A percentile compares a stretch with the other conserved stretches of the same genome.
Evolutionary conservation across 2,797 vertebrate genomes (phyloP).

Genomic region (Chelon auratus): DNA sequence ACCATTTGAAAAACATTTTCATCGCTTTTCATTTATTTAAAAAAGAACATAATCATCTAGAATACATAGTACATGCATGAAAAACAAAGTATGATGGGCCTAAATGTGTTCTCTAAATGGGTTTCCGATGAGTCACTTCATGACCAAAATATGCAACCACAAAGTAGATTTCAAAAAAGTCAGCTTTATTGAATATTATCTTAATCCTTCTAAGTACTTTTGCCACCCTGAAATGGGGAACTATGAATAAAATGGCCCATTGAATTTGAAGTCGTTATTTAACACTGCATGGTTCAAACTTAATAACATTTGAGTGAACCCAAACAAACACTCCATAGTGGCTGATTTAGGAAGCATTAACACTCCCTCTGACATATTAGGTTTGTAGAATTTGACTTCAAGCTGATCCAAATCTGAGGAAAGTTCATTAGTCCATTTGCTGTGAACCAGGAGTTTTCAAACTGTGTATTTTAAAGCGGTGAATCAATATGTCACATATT

Average conservation of each 20-base stretch:
- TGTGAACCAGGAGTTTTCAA: conserved; percentile 30
- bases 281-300: conserved; percentile 20
- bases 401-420: conserved; percentile 16
- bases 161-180: conserved; percentile 26
- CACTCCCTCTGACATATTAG: neutral
- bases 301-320: conserved; percentile 23
- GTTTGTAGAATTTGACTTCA: conserved; percentile 2
- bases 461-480: conserved; percentile 31
- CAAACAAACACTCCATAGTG: conserved; percentile 3
- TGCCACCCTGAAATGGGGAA: conserved; percentile 29
- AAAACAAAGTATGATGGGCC: conserved; percentile 16
- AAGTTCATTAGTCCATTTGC: conserved; percentile 13
- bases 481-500: conserved; percentile 48
- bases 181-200: conserved; percentile 53
- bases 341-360: conserved; percentile 1
- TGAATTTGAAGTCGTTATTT: conserved; percentile 35
- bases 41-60: conserved; percentile 4
- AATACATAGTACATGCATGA: neutral
- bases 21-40: conserved; percentile 12
- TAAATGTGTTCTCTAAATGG: conserved; percentile 34
- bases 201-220: conserved; percentile 45
- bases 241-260: conserved; percentile 39
- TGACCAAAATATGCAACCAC: conserved; percentile 16
- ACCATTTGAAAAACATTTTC: conserved; percentile 3
- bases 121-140: conserved; percentile 41